Base-by-base conservation (phyloP, 2,797 vertebrate species). In the Epinephelus coioides region DNA sequence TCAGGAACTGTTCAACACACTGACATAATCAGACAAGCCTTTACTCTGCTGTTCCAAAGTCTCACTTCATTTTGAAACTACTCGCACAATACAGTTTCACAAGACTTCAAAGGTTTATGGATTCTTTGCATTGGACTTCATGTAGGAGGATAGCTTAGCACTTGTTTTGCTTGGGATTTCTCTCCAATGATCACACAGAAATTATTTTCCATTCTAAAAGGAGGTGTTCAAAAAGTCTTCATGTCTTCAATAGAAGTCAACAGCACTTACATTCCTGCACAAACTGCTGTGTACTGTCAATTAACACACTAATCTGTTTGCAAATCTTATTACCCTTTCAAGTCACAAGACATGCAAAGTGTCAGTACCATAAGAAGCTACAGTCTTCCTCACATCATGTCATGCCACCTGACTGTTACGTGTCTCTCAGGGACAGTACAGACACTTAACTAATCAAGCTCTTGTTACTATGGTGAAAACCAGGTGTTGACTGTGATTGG, bases 221-320 rank as follows among this genome's bases (percentile, higher is more conserved):
- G 38, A 47, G 47, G n/a, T 17, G 9, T 54, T 27, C 47, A 51
- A 70, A 44, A 46, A 34, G 34, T 34, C 19, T 21, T 27, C 6
- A 38, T 10, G 49, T 53, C 44, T 56, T 62, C 10, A n/a, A 13
- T 21, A 3, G 3, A 17, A 49, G 40, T 30, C 59, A 66, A 15
- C 1, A 38, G n/a, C 65, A 40, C 19, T 10, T 50, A 13, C 14
- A 34, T 3, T 2, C 3, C 46, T 55, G 18, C 54, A 72, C 21
- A 23, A 5, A 53, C 50, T 73, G 23, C 50, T 30, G 19, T 11
- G 10, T n/a, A 7, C 78, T 60, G 70, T 72, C 47, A 27, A 46
- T 72, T 75, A 75, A 63, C 64, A 25, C 40, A 15, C 53, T 76
- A 76, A 83, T 81, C 73, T 74, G 49, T 69, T 40, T 19, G 25